Conservation (phyloP, 2,888 invertebrate genomes). For the Harpalus rufipes region DNA sequence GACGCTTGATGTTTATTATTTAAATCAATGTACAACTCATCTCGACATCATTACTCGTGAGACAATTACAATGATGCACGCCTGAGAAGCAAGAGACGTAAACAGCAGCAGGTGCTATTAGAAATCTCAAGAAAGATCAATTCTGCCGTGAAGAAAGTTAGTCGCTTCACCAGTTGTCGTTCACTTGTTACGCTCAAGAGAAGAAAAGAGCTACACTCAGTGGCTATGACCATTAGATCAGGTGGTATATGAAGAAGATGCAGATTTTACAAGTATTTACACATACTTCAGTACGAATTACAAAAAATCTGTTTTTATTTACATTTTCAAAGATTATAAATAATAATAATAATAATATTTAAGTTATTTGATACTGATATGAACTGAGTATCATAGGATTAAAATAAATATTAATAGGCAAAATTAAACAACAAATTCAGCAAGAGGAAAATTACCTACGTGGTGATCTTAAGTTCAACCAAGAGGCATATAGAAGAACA, state of each 20-base stretch:
- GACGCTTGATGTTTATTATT: constrained; percentile 14
- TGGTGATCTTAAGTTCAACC: no score
- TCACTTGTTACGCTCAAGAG: constrained; percentile 31
- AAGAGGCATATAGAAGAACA: no score
- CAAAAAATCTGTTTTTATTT: no score
- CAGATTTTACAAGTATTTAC: no score
- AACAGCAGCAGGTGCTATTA: constrained; percentile 62
- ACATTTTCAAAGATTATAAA: no score
- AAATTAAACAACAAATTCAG: no score
- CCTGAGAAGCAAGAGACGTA: not conserved
- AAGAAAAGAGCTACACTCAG: not conserved
- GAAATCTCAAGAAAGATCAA: constrained; percentile 61
- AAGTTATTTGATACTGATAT: no score
- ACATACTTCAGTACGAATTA: no score
- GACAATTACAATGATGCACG: constrained; percentile 13
- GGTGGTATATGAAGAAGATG: not conserved
- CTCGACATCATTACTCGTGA: not conserved
- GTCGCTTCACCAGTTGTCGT: constrained; percentile 60
- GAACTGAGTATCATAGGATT: no score
- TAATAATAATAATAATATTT: no score
- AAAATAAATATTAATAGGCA: no score
- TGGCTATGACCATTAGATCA: not conserved
- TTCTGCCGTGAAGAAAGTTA: constrained; percentile 64
- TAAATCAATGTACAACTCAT: constrained; percentile 19
- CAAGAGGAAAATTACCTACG: no score